Conservation (phyloP, 1,140 invertebrate species). For the Chymomyza costata region DNA sequence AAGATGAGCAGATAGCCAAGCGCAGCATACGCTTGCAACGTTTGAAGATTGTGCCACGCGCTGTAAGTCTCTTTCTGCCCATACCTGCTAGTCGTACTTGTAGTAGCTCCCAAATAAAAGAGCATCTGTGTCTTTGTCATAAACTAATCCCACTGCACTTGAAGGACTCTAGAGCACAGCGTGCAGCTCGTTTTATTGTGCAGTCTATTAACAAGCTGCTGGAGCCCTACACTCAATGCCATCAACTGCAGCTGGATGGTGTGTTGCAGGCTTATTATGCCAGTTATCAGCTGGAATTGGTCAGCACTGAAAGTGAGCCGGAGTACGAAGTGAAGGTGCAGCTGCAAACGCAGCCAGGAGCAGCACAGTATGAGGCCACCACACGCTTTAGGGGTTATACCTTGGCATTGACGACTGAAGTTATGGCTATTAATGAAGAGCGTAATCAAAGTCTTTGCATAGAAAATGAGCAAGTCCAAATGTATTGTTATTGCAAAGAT, state of each 20-base stretch:
- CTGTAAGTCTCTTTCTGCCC: conserved; percentile 84
- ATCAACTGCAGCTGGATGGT: conserved; percentile 16
- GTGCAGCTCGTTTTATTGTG: conserved; percentile 77
- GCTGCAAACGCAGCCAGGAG: conserved; percentile 80
- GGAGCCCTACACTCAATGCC: conserved; percentile 77
- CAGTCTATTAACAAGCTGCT: conserved; percentile 80
- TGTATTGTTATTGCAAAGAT: conserved; percentile 80
- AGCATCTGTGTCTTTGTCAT: conserved; percentile 89
- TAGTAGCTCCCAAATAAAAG: conserved; percentile 81
- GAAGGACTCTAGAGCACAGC: conserved; percentile 70
- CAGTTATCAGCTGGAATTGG: no score
- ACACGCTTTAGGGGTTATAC: conserved; percentile 74
- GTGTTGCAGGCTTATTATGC: conserved; percentile 24
- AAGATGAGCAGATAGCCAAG: conserved; percentile 45
- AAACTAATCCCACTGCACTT: conserved; percentile 76
- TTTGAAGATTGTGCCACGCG: conserved; percentile 71
- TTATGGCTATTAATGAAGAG: conserved; percentile 85
- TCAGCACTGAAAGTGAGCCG: conserved; percentile 24
- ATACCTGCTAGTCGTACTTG: conserved; percentile 84
- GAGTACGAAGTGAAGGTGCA: conserved; percentile 75
- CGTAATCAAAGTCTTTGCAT: conserved; percentile 85
- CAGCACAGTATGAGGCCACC: conserved; percentile 84
- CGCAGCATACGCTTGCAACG: conserved; percentile 67
- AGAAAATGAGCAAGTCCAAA: conserved; percentile 81
- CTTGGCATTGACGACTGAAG: conserved; percentile 78